phyloP scores from a whole-genome alignment of 2,888 invertebrate genomes.

The Orchesellides sinensis region DNA sequence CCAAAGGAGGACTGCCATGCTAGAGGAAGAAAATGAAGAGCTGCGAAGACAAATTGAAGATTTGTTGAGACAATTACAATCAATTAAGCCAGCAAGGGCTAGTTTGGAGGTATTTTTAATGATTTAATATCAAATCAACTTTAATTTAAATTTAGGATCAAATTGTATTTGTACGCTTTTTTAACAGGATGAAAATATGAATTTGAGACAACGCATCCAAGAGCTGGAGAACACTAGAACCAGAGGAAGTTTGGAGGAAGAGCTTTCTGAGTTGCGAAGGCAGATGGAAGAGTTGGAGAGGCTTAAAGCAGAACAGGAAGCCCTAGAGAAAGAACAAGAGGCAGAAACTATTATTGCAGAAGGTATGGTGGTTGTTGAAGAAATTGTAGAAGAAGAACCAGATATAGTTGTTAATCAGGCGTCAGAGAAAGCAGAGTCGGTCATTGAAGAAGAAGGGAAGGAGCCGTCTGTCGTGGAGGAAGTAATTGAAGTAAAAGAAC shows the following conservation, averaged over 20 bases:
- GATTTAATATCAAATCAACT: neutral
- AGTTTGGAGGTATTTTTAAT: neutral
- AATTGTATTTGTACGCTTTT: neutral
- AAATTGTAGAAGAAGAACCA: neutral
- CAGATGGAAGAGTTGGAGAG: neutral
- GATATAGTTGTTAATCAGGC: too few species aligned
- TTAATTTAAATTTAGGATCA: neutral
- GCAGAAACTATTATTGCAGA: too few species aligned
- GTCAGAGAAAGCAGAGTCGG: too few species aligned
- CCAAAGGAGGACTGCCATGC: neutral
- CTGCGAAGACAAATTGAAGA: slow-evolving; percentile 13
- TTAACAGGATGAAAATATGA: slow-evolving; percentile 15
- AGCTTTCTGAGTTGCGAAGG: neutral
- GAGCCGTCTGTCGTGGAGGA: too few species aligned
- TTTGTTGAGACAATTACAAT: neutral
- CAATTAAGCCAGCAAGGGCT: neutral
- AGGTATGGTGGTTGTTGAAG: neutral
- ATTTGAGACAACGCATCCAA: slow-evolving; percentile 6
- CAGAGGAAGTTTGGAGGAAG: neutral
- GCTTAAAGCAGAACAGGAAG: slow-evolving; percentile 4
- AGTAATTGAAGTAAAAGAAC: too few species aligned
- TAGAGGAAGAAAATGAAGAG: slow-evolving; percentile 34
- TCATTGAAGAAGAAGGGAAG: too few species aligned
- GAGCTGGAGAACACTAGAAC: slow-evolving; percentile 26
- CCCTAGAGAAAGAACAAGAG: neutral